These are phyloP conservation scores for Chymomyza procnemis DNA, from an alignment of 2,888 invertebrate genomes.

Conservation along the genomic window DNA sequence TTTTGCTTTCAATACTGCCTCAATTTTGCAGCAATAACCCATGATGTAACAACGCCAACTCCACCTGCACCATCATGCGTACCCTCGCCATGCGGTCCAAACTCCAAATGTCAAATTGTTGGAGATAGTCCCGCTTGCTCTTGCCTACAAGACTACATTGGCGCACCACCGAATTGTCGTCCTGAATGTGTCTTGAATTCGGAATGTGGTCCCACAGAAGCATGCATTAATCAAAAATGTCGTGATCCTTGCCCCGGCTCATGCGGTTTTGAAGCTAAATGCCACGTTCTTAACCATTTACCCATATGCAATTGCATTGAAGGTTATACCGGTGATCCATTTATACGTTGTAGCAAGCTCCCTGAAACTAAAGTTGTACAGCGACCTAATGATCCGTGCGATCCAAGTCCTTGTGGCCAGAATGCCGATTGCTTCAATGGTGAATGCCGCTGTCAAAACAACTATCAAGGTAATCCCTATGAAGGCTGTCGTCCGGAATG, in stretches of 20 bases:
- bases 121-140: constrained; percentile 88
- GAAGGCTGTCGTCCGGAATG: constrained; percentile 89
- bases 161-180: constrained; percentile 88
- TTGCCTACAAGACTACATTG: constrained; percentile 87
- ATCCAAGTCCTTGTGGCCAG: constrained; percentile 91
- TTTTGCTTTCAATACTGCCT: background rate
- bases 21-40: constrained; percentile 44
- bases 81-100: constrained; percentile 91
- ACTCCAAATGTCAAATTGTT: constrained; percentile 87
- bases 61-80: constrained; percentile 86
- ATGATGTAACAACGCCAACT: constrained; percentile 59
- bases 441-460: constrained; percentile 88
- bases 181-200: constrained; percentile 89
- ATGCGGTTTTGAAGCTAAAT: constrained; percentile 86
- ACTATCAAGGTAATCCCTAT: constrained; percentile 93
- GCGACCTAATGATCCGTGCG: constrained; percentile 84
- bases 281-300: constrained; percentile 86
- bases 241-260: constrained; percentile 90
- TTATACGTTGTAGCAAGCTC: constrained; percentile 85
- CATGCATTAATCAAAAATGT: constrained; percentile 89
- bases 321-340: constrained; percentile 82
- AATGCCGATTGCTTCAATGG: constrained; percentile 91
- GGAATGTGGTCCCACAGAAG: constrained; percentile 87
- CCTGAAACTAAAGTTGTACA: constrained; percentile 72
- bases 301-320: constrained; percentile 83